These are phyloP conservation scores for Chaetogeoica ovagalla DNA, from an alignment of 2,888 invertebrate species.

Conservation along the genomic window DNA sequence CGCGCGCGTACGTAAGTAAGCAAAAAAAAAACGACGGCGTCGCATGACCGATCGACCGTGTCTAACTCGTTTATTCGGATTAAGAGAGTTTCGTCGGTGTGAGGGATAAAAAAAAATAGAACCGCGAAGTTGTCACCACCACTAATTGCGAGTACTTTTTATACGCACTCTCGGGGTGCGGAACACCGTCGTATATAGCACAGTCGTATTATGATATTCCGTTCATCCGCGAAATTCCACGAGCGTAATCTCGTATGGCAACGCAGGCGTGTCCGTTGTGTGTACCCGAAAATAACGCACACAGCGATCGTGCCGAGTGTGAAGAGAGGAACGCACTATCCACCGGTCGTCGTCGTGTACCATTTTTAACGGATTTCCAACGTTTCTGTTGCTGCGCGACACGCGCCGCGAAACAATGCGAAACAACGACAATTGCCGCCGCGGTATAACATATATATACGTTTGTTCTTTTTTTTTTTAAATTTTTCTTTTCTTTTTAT, in stretches of 20 bases:
- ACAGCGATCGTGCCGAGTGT: background rate
- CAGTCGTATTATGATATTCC: background rate
- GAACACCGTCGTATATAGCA: too few species aligned
- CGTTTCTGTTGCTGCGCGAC: background rate
- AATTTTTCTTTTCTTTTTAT: too few species aligned
- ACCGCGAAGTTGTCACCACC: background rate
- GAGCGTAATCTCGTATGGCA: background rate
- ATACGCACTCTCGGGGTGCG: too few species aligned
- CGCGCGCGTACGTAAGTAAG: too few species aligned
- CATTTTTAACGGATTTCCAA: background rate
- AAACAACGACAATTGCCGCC: conserved; percentile 15
- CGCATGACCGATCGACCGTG: conserved; percentile 35
- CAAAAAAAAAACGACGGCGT: background rate
- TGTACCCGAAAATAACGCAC: background rate
- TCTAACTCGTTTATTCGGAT: conserved; percentile 46
- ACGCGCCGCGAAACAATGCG: background rate
- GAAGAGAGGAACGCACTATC: background rate
- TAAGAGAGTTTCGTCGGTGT: conserved; percentile 18
- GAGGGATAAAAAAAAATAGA: background rate
- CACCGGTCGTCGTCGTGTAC: background rate
- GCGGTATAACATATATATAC: too few species aligned
- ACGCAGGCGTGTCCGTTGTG: background rate
- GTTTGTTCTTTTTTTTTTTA: background rate
- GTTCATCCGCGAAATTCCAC: background rate
- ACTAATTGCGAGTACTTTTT: background rate